Evolutionary conservation across 92 coral and sea anemone genomes (phyloP), one percentile per base, ranked within the genome.

Genomic region (Palythoa heliodiscus): DNA sequence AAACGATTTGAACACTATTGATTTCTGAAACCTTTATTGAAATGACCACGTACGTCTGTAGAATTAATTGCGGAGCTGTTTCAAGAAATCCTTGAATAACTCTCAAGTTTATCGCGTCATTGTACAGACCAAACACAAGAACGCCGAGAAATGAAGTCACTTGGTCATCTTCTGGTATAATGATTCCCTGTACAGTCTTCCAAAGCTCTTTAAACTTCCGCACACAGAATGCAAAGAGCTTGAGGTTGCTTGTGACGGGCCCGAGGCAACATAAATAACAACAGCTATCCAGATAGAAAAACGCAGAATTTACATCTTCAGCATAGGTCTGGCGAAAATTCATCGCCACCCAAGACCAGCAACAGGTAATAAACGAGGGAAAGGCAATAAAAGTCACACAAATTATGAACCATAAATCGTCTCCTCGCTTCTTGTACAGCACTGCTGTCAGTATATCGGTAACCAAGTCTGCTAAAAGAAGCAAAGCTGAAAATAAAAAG

Each of bases 331-430:
- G 84, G 9, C 84, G 84, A 80, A 80, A 80, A 52, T 80, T 80
- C 12, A 73, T 64, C 4, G 84, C 84, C 6, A 80, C 84, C 58
- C 84, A 80, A 3, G 84, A 80, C 84, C 84, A 80, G 16, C 84
- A 80, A 24, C 84, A 80, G 7, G 75, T 80, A 70, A 80, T 80
- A 63, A 80, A 80, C 13, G 84, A 80, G 55, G 84, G 84, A 66
- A 80, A 80, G 50, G 84, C 84, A 23, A 80, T 35, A 47, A 64
- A 63, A 12, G 84, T 80, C 0, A 80, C 58, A 67, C 84, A 80
- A 24, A 80, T 24, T 48, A 67, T 80, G 22, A 80, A 80, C 84
- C 75, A 80, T 22, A 80, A 47, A 14, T 80, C 23, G n/a, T 80
- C 20, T 15, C 60, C 84, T 23, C 73, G 84, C 38, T 55, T 20